These are phyloP conservation scores for Digitonthophagus gazella DNA, from an alignment of 2,888 invertebrate species.

Conservation along the genomic window DNA sequence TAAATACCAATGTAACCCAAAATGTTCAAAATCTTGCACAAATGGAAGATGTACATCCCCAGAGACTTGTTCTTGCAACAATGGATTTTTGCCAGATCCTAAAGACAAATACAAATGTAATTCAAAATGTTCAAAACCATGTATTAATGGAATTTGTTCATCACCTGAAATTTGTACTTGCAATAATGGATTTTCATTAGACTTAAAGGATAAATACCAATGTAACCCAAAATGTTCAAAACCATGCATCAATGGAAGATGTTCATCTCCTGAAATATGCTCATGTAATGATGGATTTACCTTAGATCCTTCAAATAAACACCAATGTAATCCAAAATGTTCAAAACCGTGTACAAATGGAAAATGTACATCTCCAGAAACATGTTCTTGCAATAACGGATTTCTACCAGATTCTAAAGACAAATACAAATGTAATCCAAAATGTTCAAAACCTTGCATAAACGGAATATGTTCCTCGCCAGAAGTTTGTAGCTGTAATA, in stretches of 20 bases:
- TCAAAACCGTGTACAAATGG: constrained; percentile 28
- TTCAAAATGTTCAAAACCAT: constrained; percentile 35
- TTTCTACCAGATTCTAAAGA: constrained; percentile 26
- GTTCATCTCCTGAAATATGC: constrained; percentile 30
- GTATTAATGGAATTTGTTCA: constrained; percentile 36
- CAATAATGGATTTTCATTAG: constrained; percentile 22
- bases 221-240: constrained; percentile 30
- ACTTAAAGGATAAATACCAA: constrained; percentile 20
- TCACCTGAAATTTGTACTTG: constrained; percentile 31
- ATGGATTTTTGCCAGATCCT: constrained; percentile 23
- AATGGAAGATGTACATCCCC: constrained; percentile 53
- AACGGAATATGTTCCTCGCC: constrained; percentile 37
- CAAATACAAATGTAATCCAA: constrained; percentile 28
- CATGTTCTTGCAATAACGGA: constrained; percentile 37
- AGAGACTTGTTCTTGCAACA: constrained; percentile 32
- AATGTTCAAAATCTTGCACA: constrained; percentile 40
- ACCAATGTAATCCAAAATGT: constrained; percentile 30
- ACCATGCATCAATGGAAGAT: constrained; percentile 29
- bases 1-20: constrained; percentile 37
- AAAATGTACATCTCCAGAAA: constrained; percentile 39
- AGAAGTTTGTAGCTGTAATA: constrained; percentile 23
- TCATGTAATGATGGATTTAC: constrained; percentile 28
- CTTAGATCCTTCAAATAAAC: constrained; percentile 23
- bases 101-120: constrained; percentile 34
- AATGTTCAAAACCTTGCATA: constrained; percentile 44